Conservation (phyloP, 2,888 invertebrate genomes). For the Mellilla xanthometata region DNA sequence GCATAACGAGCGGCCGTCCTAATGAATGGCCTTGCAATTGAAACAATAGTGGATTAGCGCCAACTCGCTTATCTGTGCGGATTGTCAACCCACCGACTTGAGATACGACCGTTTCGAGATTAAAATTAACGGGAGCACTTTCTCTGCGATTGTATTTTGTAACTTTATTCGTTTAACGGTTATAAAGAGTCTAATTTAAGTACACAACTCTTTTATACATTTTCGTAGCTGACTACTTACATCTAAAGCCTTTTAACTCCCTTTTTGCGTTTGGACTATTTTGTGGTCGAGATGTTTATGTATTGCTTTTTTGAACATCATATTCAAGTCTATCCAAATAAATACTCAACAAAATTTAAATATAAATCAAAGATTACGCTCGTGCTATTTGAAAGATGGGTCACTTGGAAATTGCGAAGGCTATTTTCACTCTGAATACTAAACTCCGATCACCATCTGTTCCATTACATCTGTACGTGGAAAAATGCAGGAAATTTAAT, state of each 20-base stretch:
- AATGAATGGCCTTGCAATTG: slow-evolving; percentile 74
- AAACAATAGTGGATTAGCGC: slow-evolving; percentile 70
- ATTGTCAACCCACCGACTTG: slow-evolving; percentile 1
- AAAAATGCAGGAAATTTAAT: slow-evolving; percentile 69
- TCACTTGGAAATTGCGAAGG: slow-evolving; percentile 3
- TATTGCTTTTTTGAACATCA: too few relatives aligned
- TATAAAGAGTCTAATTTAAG: too few relatives aligned
- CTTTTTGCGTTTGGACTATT: too few relatives aligned
- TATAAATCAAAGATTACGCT: background rate
- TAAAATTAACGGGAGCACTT: slow-evolving; percentile 1
- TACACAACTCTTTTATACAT: too few relatives aligned
- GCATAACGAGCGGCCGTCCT: slow-evolving; percentile 63
- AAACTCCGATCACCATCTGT: slow-evolving; percentile 30
- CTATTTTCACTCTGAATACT: slow-evolving; percentile 12
- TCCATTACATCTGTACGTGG: slow-evolving; percentile 48
- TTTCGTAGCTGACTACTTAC: too few relatives aligned
- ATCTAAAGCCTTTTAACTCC: too few relatives aligned
- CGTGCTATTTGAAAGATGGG: background rate
- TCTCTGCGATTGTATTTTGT: too few relatives aligned
- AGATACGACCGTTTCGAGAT: slow-evolving; percentile 1
- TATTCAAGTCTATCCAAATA: too few relatives aligned
- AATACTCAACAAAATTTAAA: too few relatives aligned
- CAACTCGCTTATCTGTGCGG: slow-evolving; percentile 57
- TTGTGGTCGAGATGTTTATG: too few relatives aligned
- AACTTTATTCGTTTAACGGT: too few relatives aligned